These are phyloP conservation scores for Andrena praecox DNA, from an alignment of 2,888 invertebrate genomes.

Conservation along the genomic window DNA sequence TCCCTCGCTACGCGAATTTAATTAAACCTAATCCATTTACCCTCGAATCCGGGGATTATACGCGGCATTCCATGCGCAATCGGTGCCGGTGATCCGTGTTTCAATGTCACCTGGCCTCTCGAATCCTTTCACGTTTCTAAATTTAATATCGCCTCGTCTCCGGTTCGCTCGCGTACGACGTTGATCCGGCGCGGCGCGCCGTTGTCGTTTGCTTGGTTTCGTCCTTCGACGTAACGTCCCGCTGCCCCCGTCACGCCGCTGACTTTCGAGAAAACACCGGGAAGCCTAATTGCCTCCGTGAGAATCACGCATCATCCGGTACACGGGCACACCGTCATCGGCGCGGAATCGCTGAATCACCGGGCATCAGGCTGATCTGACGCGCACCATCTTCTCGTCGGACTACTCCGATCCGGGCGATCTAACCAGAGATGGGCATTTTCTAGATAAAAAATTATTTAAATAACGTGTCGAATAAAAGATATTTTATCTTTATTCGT, in stretches of 20 bases:
- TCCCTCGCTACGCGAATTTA: slow-evolving; percentile 46
- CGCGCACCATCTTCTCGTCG: slow-evolving; percentile 2
- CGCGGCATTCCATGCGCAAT: slow-evolving; percentile 22
- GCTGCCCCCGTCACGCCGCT: slow-evolving; percentile 4
- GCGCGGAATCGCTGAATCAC: slow-evolving; percentile 49
- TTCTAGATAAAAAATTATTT: no score
- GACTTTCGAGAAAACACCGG: slow-evolving; percentile 17
- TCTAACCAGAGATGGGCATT: no score
- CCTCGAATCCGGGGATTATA: slow-evolving; percentile 49
- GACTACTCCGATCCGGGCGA: neutral
- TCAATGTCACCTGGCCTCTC: slow-evolving; percentile 40
- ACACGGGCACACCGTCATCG: slow-evolving; percentile 23
- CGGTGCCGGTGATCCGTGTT: slow-evolving; percentile 27
- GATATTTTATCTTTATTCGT: no score
- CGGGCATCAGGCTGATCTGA: neutral
- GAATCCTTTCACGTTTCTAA: slow-evolving; percentile 53
- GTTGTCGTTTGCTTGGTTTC: slow-evolving; percentile 17
- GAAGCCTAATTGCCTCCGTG: slow-evolving; percentile 23
- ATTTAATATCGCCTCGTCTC: slow-evolving; percentile 43
- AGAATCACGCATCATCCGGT: slow-evolving; percentile 1
- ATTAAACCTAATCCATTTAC: slow-evolving; percentile 61
- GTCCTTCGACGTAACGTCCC: slow-evolving; percentile 30
- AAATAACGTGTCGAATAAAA: no score
- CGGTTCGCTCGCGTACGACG: neutral
- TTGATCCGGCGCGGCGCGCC: neutral